Evolutionary conservation across 2,888 invertebrate species (phyloP), one percentile per base, ranked within the genome.

Genomic region (Campopleginae sp.): DNA sequence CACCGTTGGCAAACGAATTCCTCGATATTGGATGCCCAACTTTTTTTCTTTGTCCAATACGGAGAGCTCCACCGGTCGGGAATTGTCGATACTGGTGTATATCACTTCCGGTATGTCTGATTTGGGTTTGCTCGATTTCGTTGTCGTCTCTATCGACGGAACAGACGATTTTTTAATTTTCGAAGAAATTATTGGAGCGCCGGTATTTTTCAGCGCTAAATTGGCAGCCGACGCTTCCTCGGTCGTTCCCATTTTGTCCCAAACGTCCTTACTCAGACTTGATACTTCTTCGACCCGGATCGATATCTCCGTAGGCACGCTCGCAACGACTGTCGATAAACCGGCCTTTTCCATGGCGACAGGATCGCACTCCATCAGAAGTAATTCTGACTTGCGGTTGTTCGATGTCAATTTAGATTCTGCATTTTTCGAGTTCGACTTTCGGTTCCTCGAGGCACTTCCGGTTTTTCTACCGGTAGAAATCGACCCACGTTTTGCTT

Each of bases 181-280:
- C 10, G 71, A 38, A 44, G 12, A 6, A 19, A 27, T 68, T 70
- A 48, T 5, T 66, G 12, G 42, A 23, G 10, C 14, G 5, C 8
- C n/a, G 61, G 31, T 12, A 23, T 14, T 44, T 42, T 42, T 4
- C 7, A 12, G 19, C 12, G 61, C 1, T 17, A 46, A 48, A 58
- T 42, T 10, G 10, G 23, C 3, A 4, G 66, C 74, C 31, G 31
- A 17, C 1, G 19, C 38, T 17, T 75, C 14, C 10, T 61, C 48
- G 7, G 42, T 84, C 46, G 33, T 81, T 5, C 84, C 87, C 5
- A 90, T 87, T 80, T 84, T 89, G 46, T 91, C 89, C 91, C 91
- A 91, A 1, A 87, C 90, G 23, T 88, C 89, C 74, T 89, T 86
- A 77, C 88, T 90, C 58, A 92, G 87, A 71, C 84, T 90, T 1